phyloP scores from a whole-genome alignment of 1,140 invertebrate genomes.

The Brachionus angularis region DNA sequence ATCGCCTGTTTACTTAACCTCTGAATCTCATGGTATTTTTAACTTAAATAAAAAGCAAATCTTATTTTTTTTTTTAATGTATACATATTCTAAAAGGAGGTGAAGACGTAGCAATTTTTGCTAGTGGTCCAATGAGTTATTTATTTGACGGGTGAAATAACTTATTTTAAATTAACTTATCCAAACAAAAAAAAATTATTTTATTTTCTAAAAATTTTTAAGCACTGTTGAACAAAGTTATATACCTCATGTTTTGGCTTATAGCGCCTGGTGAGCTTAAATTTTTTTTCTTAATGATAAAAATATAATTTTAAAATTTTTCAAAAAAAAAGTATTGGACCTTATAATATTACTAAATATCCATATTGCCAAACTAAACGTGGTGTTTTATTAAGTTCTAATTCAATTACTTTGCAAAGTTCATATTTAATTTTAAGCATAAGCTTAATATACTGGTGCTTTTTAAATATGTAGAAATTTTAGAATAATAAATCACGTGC shows the following conservation, averaged over 20 bases:
- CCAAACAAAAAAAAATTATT: background rate
- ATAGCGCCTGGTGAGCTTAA: constrained; percentile 35
- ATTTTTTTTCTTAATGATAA: too few species aligned
- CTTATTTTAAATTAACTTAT: background rate
- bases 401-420: background rate
- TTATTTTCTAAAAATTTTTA: background rate
- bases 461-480: too few species aligned
- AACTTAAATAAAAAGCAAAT: background rate
- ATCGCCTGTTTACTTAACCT: constrained; percentile 68
- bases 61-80: background rate
- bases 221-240: constrained; percentile 43
- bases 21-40: constrained; percentile 52
- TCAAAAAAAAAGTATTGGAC: background rate
- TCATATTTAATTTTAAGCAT: background rate
- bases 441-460: background rate
- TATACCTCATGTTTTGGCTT: constrained; percentile 39
- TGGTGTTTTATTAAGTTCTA: background rate
- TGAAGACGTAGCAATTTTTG: constrained; percentile 49
- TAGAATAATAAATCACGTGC: too few species aligned
- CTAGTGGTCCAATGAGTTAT: constrained; percentile 72
- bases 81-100: constrained; percentile 21
- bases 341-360: constrained; percentile 22
- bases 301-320: background rate
- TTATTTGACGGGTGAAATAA: constrained; percentile 62
- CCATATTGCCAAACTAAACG: background rate